Evolutionary conservation across 2,797 vertebrate species (phyloP).

Genomic region (Pipistrellus pipistrellus): DNA sequence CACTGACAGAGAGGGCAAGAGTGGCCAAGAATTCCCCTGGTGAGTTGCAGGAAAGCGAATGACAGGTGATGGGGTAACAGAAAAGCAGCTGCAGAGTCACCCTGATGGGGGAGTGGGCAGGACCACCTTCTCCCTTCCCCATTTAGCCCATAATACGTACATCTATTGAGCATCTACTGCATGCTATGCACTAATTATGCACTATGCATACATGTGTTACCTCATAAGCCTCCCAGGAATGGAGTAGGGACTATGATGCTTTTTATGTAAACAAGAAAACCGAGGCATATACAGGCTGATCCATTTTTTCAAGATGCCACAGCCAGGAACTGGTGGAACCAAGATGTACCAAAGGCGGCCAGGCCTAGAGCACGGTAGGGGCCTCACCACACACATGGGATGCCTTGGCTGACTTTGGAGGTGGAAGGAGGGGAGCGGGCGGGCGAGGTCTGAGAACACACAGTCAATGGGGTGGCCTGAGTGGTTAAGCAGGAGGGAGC

Average conservation of each 20-base stretch:
- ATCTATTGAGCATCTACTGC: background rate
- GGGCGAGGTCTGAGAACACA: background rate
- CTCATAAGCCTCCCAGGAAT: background rate
- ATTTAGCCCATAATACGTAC: background rate
- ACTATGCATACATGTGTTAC: background rate
- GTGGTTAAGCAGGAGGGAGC: background rate
- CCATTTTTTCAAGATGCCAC: background rate
- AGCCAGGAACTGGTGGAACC: background rate
- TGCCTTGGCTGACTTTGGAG: background rate
- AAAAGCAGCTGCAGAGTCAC: background rate
- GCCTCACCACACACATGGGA: background rate
- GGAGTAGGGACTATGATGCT: background rate
- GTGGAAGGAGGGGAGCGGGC: background rate
- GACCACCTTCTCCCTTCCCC: background rate
- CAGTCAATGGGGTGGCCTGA: background rate
- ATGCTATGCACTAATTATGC: background rate
- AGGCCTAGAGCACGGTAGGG: background rate
- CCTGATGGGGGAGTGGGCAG: background rate
- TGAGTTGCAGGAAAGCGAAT: background rate
- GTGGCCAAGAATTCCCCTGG: background rate
- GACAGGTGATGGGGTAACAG: fast-evolving
- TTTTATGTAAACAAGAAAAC: conserved; percentile 12
- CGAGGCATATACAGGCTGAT: background rate
- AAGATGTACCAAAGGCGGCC: background rate
- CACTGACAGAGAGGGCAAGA: background rate